Evolutionary conservation across 2,113 vertebrate species (phyloP), one percentile per base, ranked within the genome.

Genomic region (Rafetus swinhoei): DNA sequence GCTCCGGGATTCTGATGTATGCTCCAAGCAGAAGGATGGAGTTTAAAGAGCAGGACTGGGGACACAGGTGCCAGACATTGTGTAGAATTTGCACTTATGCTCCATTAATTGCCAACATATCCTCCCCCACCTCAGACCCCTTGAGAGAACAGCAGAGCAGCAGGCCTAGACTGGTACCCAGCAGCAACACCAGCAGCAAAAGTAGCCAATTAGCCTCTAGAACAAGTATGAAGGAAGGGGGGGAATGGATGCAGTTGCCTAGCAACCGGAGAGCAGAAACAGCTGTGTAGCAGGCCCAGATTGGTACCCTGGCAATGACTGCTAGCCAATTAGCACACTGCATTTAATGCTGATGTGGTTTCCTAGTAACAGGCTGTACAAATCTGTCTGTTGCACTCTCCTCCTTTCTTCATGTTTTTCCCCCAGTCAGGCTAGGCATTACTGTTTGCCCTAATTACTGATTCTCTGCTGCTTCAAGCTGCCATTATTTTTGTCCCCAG

Each of bases 321-420:
- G 98, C 98, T 97, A 98, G 99, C 99, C 99, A 99, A 99, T 99
- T 99, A 99, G 97, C 97, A 97, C 97, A 98, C 98, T 97, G 97
- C 98, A 99, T 98, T 98, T 98, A 98, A 97, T 97, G 98, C 97
- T 98, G 98, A 98, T 98, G 98, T 98, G 98, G 99, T 99, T 99
- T 99, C 99, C 98, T 99, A 98, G 99, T 98, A 98, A 99, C 99
- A 97, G 97, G 96, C 96, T 93, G 96, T 52, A 97, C 96, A 95
- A 82, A 94, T 96, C 90, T 45, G 94, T 97, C 97, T 98, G 97
- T 84, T 96, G 96, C 90, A n/a, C 81, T 50, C 95, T 84, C 93
- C 95, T 97, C 94, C 97, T 95, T 86, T 94, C 97, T 94, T 97
- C 97, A 96, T 96, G 96, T 89, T 97, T 45, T 95, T 95, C 97